phyloP scores from a whole-genome alignment of 2,113 vertebrate species.

The Dinomys branickii region DNA sequence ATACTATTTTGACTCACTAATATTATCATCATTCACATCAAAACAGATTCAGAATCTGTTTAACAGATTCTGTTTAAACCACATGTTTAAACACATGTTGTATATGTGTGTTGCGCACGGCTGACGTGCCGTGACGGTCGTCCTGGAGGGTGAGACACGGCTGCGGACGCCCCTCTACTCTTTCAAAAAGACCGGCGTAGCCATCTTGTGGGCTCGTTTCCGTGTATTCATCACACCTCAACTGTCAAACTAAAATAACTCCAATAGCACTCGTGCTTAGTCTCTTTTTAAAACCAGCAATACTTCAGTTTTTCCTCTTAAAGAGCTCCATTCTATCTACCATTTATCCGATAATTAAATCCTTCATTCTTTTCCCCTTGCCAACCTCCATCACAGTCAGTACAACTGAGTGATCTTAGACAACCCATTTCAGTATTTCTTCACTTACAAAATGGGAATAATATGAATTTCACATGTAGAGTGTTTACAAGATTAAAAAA shows the following conservation, averaged over 20 bases:
- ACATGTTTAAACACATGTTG: neutral
- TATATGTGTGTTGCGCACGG: neutral
- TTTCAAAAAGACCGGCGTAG: conserved; percentile 34
- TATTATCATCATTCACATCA: conserved; percentile 58
- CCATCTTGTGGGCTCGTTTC: conserved; percentile 38
- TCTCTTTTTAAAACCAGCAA: neutral
- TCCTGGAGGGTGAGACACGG: neutral
- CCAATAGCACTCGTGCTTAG: neutral
- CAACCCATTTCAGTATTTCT: neutral
- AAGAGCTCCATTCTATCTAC: neutral
- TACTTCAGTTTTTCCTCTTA: neutral
- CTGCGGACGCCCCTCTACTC: neutral
- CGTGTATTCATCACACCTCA: conserved; percentile 6
- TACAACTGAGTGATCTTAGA: neutral
- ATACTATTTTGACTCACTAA: conserved; percentile 37
- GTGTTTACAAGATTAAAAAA: neutral
- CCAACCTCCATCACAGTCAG: neutral
- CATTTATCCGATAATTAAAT: conserved; percentile 27
- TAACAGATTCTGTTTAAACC: no score
- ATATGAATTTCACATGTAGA: neutral
- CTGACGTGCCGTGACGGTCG: conserved; percentile 56
- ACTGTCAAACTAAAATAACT: conserved; percentile 49
- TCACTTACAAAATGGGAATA: neutral
- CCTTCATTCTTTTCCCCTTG: neutral
- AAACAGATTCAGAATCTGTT: conserved; percentile 42